phyloP scores from a whole-genome alignment of 2,888 invertebrate species.

The Oligia strigilis region DNA sequence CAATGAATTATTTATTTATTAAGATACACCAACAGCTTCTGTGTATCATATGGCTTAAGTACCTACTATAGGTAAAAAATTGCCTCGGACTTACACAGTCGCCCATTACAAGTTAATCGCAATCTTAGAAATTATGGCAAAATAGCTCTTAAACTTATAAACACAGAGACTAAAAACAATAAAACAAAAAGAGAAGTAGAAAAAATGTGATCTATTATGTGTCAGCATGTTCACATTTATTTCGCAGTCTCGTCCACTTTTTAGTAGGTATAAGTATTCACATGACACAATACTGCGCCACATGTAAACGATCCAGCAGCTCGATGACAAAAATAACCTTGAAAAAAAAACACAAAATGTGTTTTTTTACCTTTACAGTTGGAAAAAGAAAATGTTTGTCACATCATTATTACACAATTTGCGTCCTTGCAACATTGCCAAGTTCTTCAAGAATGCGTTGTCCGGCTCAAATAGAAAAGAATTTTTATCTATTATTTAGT shows the following conservation, averaged over 20 bases:
- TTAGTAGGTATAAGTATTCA: not conserved
- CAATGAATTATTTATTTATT: not conserved
- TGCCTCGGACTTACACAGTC: too few relatives aligned
- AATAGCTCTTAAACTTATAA: not conserved
- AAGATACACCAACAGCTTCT: too few relatives aligned
- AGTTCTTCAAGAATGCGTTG: conserved; percentile 79
- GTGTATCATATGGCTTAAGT: too few relatives aligned
- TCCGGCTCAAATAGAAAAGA: conserved; percentile 68
- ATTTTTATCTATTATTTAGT: conserved; percentile 70
- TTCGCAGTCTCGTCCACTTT: not conserved
- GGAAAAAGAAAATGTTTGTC: conserved; percentile 62
- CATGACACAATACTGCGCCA: not conserved
- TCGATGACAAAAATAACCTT: conserved; percentile 53
- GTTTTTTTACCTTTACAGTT: conserved; percentile 59
- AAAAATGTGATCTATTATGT: not conserved
- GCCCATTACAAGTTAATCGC: too few relatives aligned
- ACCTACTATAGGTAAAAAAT: too few relatives aligned
- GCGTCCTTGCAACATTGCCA: conserved; percentile 82
- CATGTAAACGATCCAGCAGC: conserved; percentile 18
- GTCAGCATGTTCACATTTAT: not conserved
- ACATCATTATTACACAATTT: conserved; percentile 67
- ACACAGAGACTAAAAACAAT: not conserved
- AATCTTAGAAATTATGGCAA: not conserved
- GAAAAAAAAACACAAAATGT: conserved; percentile 37
- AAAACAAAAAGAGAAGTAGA: too few relatives aligned